These are phyloP conservation scores for Archegozetes longisetosus DNA, from an alignment of 1,140 invertebrate species.

Conservation along the genomic window DNA sequence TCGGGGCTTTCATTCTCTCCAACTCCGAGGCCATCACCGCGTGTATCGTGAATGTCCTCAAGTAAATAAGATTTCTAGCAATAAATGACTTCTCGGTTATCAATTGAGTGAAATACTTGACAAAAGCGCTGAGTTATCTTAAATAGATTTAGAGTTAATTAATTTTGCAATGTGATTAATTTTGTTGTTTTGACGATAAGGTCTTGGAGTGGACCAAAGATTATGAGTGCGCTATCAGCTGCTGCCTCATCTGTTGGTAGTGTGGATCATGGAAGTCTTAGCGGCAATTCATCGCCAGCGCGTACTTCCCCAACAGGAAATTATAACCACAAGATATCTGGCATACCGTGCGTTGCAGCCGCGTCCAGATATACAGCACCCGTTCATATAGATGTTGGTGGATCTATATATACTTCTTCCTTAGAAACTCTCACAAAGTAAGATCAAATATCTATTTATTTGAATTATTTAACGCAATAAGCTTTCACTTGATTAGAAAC, in stretches of 20 bases:
- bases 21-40: background rate
- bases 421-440: slow-evolving; percentile 88
- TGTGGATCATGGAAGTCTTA: background rate
- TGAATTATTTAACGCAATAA: no score
- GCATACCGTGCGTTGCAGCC: slow-evolving; percentile 79
- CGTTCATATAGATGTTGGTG: slow-evolving; percentile 92
- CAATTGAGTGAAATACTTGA: background rate
- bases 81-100: background rate
- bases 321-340: slow-evolving; percentile 38
- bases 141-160: no score
- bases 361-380: slow-evolving; percentile 81
- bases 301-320: slow-evolving; percentile 24
- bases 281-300: slow-evolving; percentile 9
- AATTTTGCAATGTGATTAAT: no score
- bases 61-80: background rate
- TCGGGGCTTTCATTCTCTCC: background rate
- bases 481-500: no score
- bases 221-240: slow-evolving; percentile 8
- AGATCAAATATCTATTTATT: no score
- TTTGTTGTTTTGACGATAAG: no score
- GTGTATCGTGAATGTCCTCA: background rate
- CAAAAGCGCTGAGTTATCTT: no score
- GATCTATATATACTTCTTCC: slow-evolving; percentile 88
- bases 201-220: background rate
- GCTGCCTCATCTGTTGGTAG: background rate